These are phyloP conservation scores for Sebastes elongatus DNA, from an alignment of 2,797 vertebrate species.

Conservation along the genomic window DNA sequence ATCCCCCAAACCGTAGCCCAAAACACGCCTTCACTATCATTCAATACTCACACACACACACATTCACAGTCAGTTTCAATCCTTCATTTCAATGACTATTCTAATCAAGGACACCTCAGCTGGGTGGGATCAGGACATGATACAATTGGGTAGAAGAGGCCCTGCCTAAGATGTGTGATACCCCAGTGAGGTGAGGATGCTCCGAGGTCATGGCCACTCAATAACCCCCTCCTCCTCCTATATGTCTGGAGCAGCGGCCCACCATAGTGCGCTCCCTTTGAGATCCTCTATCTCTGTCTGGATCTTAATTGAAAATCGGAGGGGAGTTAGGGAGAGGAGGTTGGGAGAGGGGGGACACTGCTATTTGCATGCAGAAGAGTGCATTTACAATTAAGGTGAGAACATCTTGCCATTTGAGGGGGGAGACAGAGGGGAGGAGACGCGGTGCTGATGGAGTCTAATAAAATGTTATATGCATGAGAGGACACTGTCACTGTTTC, in stretches of 20 bases:
- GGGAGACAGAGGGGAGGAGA: slow-evolving; percentile 3
- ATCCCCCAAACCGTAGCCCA: not conserved
- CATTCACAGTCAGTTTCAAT: slow-evolving; percentile 14
- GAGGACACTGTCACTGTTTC: not conserved
- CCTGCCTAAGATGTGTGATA: slow-evolving; percentile 24
- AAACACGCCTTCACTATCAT: slow-evolving; percentile 10
- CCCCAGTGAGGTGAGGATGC: slow-evolving; percentile 46
- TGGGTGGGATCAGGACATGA: slow-evolving; percentile 15
- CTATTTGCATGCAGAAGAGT: slow-evolving; percentile 64
- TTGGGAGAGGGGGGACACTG: not conserved
- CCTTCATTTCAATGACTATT: slow-evolving; percentile 42
- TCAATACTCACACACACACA: slow-evolving; percentile 5
- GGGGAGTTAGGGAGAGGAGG: slow-evolving; percentile 20
- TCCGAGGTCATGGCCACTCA: slow-evolving; percentile 66
- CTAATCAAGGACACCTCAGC: slow-evolving; percentile 61
- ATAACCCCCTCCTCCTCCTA: slow-evolving; percentile 32
- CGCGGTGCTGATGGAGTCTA: slow-evolving; percentile 15
- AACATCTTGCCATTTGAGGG: slow-evolving; percentile 35
- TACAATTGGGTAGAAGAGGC: slow-evolving; percentile 11
- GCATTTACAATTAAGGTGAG: slow-evolving; percentile 63
- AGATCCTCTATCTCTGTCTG: slow-evolving; percentile 75
- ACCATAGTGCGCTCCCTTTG: slow-evolving; percentile 40
- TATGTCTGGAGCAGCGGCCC: slow-evolving; percentile 46
- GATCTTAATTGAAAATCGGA: slow-evolving; percentile 82
- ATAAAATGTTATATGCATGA: slow-evolving; percentile 8